Evolutionary conservation across 2,797 vertebrate genomes (phyloP), one percentile per base, ranked within the genome.

Genomic region (Fundulus diaphanus): DNA sequence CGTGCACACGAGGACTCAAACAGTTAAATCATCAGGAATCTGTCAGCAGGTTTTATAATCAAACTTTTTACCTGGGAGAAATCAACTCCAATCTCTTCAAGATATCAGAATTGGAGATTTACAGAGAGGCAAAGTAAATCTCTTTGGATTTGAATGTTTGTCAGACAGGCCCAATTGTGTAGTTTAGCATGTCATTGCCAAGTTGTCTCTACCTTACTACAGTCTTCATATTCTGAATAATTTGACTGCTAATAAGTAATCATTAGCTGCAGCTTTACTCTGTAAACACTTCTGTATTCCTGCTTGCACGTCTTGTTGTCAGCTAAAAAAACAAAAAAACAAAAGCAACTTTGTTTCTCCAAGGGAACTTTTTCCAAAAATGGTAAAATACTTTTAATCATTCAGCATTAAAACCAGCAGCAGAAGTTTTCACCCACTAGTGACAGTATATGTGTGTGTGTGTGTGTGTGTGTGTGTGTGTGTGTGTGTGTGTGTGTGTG

Each of bases 321-420:
- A 51, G 77, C 77, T 82, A 81, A 85, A 80, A 37, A 59, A 59
- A 59, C n/a, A 84, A n/a, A n/a, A n/a, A n/a, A n/a, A n/a, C n/a
- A n/a, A n/a, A n/a, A n/a, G n/a, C n/a, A n/a, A n/a, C n/a, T 69
- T 80, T 44, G 76, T 73, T 68, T 79, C 78, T 86, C 67, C 74
- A 33, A 66, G 15, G 85, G 73, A 52, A 79, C 72, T 77, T 87
- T 70, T 54, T 74, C 59, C 49, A 76, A 83, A 86, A 89, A 67
- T 31, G 72, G 54, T 27, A 51, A 9, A 61, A 37, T 72, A 85
- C 76, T 37, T 57, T 31, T 65, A 70, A 80, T 70, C 66, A 51
- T 57, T 83, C 87, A 82, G 81, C 68, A 77, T 83, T 68, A 79
- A 90, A 84, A 76, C 78, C 79, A 76, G 78, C 56, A 72, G 76